Conservation (phyloP, 2,113 vertebrate species). For the Tretioscincus oriximinensis region DNA sequence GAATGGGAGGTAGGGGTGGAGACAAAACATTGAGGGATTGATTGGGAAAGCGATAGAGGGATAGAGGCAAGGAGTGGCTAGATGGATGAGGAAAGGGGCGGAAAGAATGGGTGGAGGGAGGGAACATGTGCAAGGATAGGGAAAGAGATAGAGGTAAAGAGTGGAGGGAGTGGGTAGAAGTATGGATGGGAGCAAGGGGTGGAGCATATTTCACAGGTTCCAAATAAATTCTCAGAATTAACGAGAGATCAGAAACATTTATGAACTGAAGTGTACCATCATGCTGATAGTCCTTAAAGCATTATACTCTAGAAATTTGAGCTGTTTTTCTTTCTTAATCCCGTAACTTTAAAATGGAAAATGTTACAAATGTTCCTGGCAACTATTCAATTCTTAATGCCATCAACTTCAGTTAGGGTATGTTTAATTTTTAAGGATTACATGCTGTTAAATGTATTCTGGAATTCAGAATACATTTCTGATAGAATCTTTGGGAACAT, state of each 20-base stretch:
- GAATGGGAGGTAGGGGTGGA: no score
- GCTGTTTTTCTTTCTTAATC: neutral
- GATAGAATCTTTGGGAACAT: slow-evolving; percentile 23
- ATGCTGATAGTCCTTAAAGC: neutral
- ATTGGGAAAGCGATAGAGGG: no score
- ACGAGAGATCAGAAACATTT: neutral
- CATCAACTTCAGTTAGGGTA: neutral
- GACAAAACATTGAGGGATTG: no score
- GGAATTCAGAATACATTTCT: no score
- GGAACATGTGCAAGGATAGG: no score
- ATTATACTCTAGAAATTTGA: neutral
- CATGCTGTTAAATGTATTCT: neutral
- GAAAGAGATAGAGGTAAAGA: no score
- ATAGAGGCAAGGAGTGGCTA: no score
- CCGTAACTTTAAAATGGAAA: slow-evolving; percentile 3
- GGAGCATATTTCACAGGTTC: no score
- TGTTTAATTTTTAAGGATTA: slow-evolving; percentile 2
- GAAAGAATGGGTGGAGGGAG: no score
- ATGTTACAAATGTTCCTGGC: neutral
- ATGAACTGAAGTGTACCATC: neutral
- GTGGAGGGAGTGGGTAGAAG: no score
- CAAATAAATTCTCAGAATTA: neutral
- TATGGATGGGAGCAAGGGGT: no score
- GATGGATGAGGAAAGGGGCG: no score
- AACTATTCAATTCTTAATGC: slow-evolving; percentile 4